These are phyloP conservation scores for Azemiops feae DNA, from an alignment of 2,113 vertebrate species.

Conservation along the genomic window DNA sequence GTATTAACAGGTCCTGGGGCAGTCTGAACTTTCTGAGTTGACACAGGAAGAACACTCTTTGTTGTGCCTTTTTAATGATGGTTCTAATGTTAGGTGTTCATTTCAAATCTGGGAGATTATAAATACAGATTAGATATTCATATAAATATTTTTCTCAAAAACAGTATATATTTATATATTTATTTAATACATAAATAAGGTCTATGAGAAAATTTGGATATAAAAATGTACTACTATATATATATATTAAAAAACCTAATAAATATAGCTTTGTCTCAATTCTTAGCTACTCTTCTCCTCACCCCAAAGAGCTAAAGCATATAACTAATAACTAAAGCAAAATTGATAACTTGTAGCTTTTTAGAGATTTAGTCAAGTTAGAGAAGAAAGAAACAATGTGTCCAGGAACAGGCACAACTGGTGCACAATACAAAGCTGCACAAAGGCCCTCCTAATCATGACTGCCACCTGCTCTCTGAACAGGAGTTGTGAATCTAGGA, in stretches of 20 bases:
- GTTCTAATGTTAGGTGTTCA: not conserved
- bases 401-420: not conserved
- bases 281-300: not conserved
- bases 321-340: not conserved
- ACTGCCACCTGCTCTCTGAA: not conserved
- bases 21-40: not conserved
- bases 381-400: not conserved
- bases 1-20: not conserved
- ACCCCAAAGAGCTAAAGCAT: not conserved
- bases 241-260: not conserved
- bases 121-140: not conserved
- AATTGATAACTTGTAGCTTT: not conserved
- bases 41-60: not conserved
- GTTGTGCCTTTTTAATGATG: not conserved
- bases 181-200: not conserved
- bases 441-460: not conserved
- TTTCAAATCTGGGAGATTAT: not conserved
- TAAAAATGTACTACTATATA: too few species aligned
- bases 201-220: not conserved
- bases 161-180: not conserved
- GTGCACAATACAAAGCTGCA: not conserved
- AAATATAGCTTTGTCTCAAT: not conserved
- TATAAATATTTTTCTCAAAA: not conserved
- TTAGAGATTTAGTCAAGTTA: not conserved
- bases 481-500: not conserved